Conservation (phyloP, 2,113 vertebrate genomes). For the Cyrtonyx montezumae region DNA sequence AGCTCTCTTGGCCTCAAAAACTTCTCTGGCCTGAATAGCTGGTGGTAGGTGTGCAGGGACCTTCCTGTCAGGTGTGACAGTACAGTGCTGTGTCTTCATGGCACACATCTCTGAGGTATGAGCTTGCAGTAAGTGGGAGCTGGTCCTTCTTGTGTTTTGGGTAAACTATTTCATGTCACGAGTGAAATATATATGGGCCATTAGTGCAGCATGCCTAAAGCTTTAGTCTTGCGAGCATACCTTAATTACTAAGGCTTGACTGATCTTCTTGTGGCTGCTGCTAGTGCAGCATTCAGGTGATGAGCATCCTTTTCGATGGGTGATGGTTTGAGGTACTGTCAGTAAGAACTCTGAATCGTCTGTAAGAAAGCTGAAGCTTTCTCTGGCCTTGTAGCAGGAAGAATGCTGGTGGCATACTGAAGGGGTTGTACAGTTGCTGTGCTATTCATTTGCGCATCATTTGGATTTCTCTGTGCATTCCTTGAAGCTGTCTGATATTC, state of each 20-base stretch:
- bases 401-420: not conserved
- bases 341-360: not conserved
- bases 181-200: not conserved
- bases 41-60: not conserved
- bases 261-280: not conserved
- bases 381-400: not conserved
- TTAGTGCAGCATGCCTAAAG: not conserved
- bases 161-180: not conserved
- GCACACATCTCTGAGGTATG: not conserved
- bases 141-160: not conserved
- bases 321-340: not conserved
- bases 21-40: too few relatives aligned
- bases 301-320: not conserved
- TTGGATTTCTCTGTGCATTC: not conserved
- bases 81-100: not conserved
- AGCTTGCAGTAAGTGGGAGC: not conserved
- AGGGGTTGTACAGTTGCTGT: not conserved
- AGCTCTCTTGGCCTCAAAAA: not conserved
- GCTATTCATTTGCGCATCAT: not conserved
- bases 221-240: not conserved
- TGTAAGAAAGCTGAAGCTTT: not conserved
- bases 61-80: not conserved
- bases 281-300: not conserved
- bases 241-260: not conserved
- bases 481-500: conserved; percentile 15